Conservation (phyloP, 2,113 vertebrate species). For the Anguilla japonica region DNA sequence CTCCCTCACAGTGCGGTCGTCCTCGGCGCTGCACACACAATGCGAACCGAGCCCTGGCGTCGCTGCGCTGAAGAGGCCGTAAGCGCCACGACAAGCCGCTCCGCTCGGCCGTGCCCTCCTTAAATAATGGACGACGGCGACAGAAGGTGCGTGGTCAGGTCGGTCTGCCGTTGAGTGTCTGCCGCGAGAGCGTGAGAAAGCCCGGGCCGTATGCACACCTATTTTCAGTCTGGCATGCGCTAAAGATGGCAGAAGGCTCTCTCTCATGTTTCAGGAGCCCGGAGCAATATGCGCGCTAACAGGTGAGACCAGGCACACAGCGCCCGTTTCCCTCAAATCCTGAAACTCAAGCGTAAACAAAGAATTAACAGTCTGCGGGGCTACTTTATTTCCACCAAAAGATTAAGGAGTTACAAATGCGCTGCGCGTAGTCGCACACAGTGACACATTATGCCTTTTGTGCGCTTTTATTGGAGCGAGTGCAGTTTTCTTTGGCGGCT, state of each 20-base stretch:
- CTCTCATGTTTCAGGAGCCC: slow-evolving; percentile 18
- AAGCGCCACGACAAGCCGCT: background rate
- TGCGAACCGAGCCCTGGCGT: background rate
- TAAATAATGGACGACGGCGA: background rate
- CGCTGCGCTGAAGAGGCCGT: background rate
- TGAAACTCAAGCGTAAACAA: background rate
- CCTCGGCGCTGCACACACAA: background rate
- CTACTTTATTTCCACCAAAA: background rate
- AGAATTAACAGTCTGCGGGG: background rate
- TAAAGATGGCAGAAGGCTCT: slow-evolving; percentile 1
- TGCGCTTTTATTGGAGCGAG: background rate
- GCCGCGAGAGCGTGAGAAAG: background rate
- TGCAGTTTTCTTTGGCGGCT: background rate
- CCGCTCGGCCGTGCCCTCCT: background rate
- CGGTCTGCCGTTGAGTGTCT: background rate
- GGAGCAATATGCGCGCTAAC: background rate
- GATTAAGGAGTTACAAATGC: background rate
- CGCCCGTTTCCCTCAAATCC: background rate
- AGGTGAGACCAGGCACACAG: background rate
- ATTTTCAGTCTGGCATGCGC: slow-evolving; percentile 16
- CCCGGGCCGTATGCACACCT: background rate
- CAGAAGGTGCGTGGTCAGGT: background rate
- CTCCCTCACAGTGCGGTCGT: background rate
- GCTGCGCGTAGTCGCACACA: background rate
- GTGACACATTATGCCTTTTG: background rate